Evolutionary conservation across 2,888 invertebrate species (phyloP), one percentile per base, ranked within the genome.

Genomic region (Sthenelais limicola): DNA sequence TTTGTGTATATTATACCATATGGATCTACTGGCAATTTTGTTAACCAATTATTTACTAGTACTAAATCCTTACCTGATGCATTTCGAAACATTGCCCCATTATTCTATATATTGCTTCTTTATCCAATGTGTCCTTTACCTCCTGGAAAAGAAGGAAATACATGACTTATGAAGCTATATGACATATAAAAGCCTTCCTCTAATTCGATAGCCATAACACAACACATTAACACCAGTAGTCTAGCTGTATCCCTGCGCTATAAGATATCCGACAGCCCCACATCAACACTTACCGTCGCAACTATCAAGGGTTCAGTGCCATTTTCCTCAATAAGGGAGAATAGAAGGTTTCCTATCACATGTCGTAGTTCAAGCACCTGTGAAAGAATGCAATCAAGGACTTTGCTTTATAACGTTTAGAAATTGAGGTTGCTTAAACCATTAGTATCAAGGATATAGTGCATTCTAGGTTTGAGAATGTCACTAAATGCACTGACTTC

Each of bases 61-160:
- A 9, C 26, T 5, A 24, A 24, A 4, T 43, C 21, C 5, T 32
- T 71, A 71, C 77, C 74, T 82, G 82, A 72, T 86, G 85, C 75
- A 84, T 80, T 72, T 86, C 85, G 73, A 82, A 86, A 68, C 85
- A 85, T 51, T 86, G 85, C 0, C 82, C 82, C 86, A 88, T 85
- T 52, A 85, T 74, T 24, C 80, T 76, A 72, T 84, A 80, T 5
- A 87, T 77, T 3, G 87, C 86, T 54, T 86, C 86, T 77, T 87
- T 88, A 74, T 86, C 87, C 30, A 88, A 72, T 0, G 87, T 86
- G 77, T 88, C 88, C 75, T 88, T 88, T 26, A 88, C 87, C 75
- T 87, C 87, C 86, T 86, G 62, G 24, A 54, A 28, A 35, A 68
- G 12, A 52, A 52, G 21, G 12, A 52, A 21, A 52, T 18, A 15